A percentile compares a stretch with the other conserved stretches of the same genome.
These are phyloP conservation scores for Poicephalus gulielmi DNA, from an alignment of 2,113 vertebrate species.

Conservation along the genomic window DNA sequence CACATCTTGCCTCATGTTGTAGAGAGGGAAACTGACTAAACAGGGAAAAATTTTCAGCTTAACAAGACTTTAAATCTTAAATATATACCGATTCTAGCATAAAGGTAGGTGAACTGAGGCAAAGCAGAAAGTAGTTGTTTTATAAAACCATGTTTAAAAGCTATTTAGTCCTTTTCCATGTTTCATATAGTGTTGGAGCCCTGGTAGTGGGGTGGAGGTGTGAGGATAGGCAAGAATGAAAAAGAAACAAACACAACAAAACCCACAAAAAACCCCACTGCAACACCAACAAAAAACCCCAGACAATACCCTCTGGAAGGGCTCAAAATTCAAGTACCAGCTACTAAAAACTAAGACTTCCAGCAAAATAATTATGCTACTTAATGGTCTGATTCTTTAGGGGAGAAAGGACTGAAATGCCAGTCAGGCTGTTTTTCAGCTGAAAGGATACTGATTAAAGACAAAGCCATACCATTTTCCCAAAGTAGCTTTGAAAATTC, in stretches of 20 bases:
- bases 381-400: not conserved
- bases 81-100: not conserved
- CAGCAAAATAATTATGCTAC: not conserved
- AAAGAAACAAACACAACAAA: not conserved
- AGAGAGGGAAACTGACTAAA: not conserved
- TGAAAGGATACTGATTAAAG: not conserved
- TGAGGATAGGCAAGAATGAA: not conserved
- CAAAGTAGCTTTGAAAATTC: not conserved
- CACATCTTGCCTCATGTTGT: not conserved
- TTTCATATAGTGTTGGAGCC: not conserved
- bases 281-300: not conserved
- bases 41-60: not conserved
- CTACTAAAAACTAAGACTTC: not conserved
- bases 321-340: not conserved
- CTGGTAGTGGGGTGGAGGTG: not conserved
- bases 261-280: not conserved
- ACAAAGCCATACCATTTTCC: constrained; percentile 24
- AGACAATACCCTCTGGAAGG: not conserved
- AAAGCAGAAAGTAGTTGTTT: not conserved
- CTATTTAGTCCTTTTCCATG: not conserved
- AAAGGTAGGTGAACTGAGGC: not conserved
- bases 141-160: not conserved
- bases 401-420: not conserved
- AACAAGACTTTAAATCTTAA: not conserved
- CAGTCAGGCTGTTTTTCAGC: not conserved